A percentile compares a stretch with the other conserved stretches of the same genome.
phyloP scores from a whole-genome alignment of 2,113 vertebrate genomes.

The Atrichornis clamosus region DNA sequence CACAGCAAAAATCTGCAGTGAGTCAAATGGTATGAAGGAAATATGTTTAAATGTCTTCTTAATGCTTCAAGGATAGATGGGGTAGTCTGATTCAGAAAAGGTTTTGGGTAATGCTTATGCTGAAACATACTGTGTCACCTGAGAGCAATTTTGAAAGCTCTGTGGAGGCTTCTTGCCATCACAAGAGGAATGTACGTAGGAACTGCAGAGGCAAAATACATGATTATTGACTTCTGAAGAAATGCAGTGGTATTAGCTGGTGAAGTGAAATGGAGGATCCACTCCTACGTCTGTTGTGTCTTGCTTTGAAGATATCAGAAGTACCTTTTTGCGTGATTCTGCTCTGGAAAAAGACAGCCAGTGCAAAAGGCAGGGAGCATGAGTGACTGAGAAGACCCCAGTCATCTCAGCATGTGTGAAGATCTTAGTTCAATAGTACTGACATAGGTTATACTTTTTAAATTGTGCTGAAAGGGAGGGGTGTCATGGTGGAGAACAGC shows the following conservation, averaged over 20 bases:
- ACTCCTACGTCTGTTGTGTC: neutral
- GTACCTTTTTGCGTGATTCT: neutral
- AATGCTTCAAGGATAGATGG: neutral
- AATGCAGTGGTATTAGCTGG: neutral
- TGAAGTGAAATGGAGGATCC: neutral
- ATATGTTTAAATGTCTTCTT: neutral
- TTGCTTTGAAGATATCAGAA: neutral
- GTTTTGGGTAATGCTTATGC: neutral
- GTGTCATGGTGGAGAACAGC: neutral
- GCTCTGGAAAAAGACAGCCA: neutral
- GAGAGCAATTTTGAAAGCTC: neutral
- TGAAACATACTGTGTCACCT: neutral
- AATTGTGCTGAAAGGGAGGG: neutral
- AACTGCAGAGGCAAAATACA: neutral
- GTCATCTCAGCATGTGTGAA: rapidly evolving
- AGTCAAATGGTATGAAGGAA: constrained; percentile 20
- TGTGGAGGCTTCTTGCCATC: neutral
- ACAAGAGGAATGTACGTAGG: neutral
- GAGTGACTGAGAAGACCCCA: neutral
- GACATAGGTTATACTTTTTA: neutral
- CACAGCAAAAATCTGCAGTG: constrained; percentile 2
- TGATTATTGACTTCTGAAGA: neutral
- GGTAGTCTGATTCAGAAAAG: neutral
- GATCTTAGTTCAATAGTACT: neutral
- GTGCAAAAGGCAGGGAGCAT: neutral